Conservation (phyloP, 2,113 vertebrate species). For the Heptranchias perlo region DNA sequence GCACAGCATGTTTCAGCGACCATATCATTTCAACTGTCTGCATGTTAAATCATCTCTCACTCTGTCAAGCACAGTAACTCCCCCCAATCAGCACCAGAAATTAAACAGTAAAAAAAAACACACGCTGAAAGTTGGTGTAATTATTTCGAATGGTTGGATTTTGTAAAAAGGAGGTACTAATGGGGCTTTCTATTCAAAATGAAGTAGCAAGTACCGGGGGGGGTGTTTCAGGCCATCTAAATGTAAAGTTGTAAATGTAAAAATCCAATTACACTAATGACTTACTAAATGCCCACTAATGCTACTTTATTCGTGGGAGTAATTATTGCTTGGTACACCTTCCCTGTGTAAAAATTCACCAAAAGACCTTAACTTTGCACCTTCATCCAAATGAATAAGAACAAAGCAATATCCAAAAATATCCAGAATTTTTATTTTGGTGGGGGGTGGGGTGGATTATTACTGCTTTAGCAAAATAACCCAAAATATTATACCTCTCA, state of each 20-base stretch:
- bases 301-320: not conserved
- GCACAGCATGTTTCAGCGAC: not conserved
- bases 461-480: not conserved
- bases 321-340: not conserved
- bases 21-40: constrained; percentile 2
- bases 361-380: not conserved
- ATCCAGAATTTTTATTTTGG: not conserved
- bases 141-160: not conserved
- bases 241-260: not conserved
- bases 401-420: not conserved
- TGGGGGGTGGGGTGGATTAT: not conserved
- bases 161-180: not conserved
- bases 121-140: not conserved
- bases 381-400: not conserved
- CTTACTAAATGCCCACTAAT: not conserved
- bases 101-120: constrained; percentile 3
- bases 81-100: not conserved
- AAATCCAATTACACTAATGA: not conserved
- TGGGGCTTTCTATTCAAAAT: not conserved
- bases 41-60: not conserved
- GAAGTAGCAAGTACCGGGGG: not conserved
- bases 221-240: not conserved
- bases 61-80: not conserved
- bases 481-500: not conserved
- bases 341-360: not conserved